A percentile compares a stretch with the other conserved stretches of the same genome.
Evolutionary conservation across 2,888 invertebrate genomes (phyloP).

Genomic region (Troides aeacus): DNA sequence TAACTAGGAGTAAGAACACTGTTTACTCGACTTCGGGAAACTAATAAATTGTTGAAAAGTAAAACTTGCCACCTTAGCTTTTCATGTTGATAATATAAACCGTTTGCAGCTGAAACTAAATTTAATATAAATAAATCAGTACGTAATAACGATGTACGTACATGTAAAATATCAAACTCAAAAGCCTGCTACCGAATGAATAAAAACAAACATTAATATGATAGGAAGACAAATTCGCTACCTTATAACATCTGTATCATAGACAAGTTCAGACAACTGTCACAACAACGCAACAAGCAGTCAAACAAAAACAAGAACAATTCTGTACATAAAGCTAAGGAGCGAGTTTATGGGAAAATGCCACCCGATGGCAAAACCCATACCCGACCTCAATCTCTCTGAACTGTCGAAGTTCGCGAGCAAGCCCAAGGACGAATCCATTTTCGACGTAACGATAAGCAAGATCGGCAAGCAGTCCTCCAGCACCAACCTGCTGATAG

Average conservation of each 20-base stretch:
- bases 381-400: conserved; percentile 47
- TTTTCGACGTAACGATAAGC: conserved; percentile 47
- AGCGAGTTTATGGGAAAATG: conserved; percentile 38
- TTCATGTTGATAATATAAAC: no score
- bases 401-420: conserved; percentile 41
- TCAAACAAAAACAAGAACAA: conserved; percentile 7
- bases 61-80: no score
- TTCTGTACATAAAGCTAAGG: conserved; percentile 6
- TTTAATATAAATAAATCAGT: no score
- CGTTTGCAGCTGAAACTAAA: no score
- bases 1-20: no score
- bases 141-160: no score
- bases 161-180: no score
- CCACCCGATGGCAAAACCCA: conserved; percentile 58
- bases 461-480: conserved; percentile 50
- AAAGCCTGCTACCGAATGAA: no score
- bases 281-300: conserved; percentile 6
- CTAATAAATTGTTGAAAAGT: no score
- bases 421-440: conserved; percentile 44
- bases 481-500: conserved; percentile 55
- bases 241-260: background rate
- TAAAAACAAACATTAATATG: no score
- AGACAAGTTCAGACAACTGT: conserved; percentile 16
- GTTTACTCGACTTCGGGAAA: no score
- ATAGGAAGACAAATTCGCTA: no score